Percentiles rank a stretch among this genome's conserved stretches.
phyloP scores from a whole-genome alignment of 2,113 vertebrate genomes.

The Aldabrachelys gigantea region DNA sequence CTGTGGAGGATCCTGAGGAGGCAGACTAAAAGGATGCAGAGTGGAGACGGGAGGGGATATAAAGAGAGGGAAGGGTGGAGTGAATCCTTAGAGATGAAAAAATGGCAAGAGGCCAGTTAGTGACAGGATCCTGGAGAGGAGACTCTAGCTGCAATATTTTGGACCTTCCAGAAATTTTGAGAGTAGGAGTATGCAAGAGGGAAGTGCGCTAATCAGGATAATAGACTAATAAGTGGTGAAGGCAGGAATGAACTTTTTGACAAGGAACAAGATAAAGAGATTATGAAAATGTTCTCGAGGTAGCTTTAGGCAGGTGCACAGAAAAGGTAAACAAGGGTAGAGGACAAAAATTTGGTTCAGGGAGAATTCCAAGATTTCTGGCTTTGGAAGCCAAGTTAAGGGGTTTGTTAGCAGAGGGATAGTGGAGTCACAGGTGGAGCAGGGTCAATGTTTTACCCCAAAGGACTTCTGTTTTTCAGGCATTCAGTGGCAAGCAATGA shows the following conservation, averaged over 20 bases:
- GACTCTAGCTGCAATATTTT: neutral
- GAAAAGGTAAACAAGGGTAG: neutral
- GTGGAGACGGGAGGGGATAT: neutral
- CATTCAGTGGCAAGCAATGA: neutral
- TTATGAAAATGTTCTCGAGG: conserved; percentile 44
- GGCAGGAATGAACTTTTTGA: neutral
- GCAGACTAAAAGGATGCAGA: neutral
- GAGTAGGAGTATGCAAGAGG: neutral
- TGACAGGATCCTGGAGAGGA: neutral
- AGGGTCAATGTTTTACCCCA: neutral
- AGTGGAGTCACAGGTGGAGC: neutral
- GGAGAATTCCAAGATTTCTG: neutral
- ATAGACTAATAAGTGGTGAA: neutral
- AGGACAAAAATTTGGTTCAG: neutral
- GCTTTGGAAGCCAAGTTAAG: neutral
- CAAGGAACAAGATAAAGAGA: neutral
- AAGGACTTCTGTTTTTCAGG: neutral
- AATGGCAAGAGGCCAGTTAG: neutral
- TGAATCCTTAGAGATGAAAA: fast-evolving
- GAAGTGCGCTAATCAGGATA: neutral
- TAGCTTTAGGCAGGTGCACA: conserved; percentile 30
- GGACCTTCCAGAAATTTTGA: neutral
- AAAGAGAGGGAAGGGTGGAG: neutral
- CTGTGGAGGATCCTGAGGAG: neutral
- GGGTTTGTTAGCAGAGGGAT: neutral